phyloP scores from a whole-genome alignment of 2,113 vertebrate genomes.

The Syngnathus floridae region DNA sequence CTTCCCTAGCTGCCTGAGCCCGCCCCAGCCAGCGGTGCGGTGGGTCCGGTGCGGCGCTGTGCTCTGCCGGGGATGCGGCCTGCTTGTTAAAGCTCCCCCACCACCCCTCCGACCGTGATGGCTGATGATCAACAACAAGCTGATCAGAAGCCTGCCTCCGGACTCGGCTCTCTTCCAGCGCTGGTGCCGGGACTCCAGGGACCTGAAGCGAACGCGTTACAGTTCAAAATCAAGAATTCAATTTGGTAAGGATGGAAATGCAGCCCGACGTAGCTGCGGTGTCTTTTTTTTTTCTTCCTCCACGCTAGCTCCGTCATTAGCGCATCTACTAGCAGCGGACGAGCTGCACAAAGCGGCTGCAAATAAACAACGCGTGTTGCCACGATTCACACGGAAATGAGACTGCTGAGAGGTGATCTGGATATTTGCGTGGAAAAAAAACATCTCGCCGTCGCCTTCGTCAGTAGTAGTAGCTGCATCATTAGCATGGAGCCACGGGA shows the following conservation, averaged over 20 bases:
- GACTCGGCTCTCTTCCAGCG: conserved; percentile 77
- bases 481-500: conserved; percentile 50
- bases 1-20: conserved; percentile 62
- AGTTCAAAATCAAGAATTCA: conserved; percentile 91
- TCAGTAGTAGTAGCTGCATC: conserved; percentile 13
- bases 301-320: conserved; percentile 58
- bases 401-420: background rate
- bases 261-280: conserved; percentile 18
- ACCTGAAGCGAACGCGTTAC: conserved; percentile 85
- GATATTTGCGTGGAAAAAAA: conserved; percentile 4
- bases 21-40: conserved; percentile 47
- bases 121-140: conserved; percentile 84
- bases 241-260: conserved; percentile 80
- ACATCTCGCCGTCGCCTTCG: conserved; percentile 4
- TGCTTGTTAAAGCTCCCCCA: conserved; percentile 75
- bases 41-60: conserved; percentile 71
- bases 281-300: conserved; percentile 19
- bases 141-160: conserved; percentile 71
- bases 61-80: conserved; percentile 78
- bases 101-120: conserved; percentile 74
- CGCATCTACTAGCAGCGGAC: conserved; percentile 27
- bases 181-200: conserved; percentile 85
- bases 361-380: conserved; percentile 14
- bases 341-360: conserved; percentile 36
- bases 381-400: background rate